Percentiles rank a stretch among this genome's conserved stretches.
Evolutionary conservation across 2,888 invertebrate species (phyloP).

Genomic region (Fissipunctia ypsillon): DNA sequence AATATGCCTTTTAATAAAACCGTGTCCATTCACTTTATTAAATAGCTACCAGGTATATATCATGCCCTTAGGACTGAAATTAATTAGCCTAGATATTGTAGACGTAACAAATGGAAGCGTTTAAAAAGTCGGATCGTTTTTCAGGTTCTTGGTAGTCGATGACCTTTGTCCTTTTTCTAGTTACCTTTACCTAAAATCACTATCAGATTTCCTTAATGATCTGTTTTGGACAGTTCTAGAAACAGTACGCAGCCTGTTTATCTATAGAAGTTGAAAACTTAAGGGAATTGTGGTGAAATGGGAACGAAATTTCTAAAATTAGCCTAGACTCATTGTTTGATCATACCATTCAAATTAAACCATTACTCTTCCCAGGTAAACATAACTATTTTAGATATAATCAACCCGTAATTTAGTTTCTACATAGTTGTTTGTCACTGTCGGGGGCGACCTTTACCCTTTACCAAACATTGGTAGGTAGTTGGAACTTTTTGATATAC

Average conservation of each 20-base stretch:
- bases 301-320: background rate
- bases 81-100: constrained; percentile 33
- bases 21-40: constrained; percentile 51
- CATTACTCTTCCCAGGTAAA: constrained; percentile 56
- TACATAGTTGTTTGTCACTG: constrained; percentile 63
- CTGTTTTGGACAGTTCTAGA: background rate
- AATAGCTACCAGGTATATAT: constrained; percentile 36
- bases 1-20: constrained; percentile 60
- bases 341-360: constrained; percentile 44
- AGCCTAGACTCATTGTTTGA: constrained; percentile 19
- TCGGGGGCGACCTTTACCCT: constrained; percentile 57
- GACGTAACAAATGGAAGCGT: constrained; percentile 18
- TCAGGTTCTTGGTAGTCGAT: constrained; percentile 6
- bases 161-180: background rate
- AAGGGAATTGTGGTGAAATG: background rate
- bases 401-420: constrained; percentile 61
- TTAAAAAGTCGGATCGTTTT: constrained; percentile 16
- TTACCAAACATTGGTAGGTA: constrained; percentile 59
- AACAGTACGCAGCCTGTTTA: background rate
- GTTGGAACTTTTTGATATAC: constrained; percentile 61
- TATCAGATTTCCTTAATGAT: background rate
- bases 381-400: constrained; percentile 59
- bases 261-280: background rate
- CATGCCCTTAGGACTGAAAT: constrained; percentile 22
- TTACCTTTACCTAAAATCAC: background rate